A percentile compares a stretch with the other conserved stretches of the same genome.
phyloP scores from a whole-genome alignment of 1,140 invertebrate genomes.

The Drosophila sucinea region DNA sequence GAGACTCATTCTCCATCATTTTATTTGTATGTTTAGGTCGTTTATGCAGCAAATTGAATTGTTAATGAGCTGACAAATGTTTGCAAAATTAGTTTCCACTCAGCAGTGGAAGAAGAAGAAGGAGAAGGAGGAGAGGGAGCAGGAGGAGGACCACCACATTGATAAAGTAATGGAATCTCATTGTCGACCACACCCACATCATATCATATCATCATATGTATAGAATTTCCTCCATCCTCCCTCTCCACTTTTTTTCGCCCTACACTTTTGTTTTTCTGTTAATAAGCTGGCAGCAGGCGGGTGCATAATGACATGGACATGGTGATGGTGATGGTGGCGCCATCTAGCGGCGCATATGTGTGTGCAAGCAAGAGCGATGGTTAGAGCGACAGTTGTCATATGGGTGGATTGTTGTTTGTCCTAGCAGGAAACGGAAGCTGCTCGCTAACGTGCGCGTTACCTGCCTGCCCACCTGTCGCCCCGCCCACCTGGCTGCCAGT shows the following conservation, averaged over 20 bases:
- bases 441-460: slow-evolving; percentile 62
- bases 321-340: slow-evolving; percentile 12
- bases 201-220: neutral
- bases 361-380: slow-evolving; percentile 36
- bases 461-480: slow-evolving; percentile 6
- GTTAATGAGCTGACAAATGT: slow-evolving; percentile 78
- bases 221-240: neutral
- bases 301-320: slow-evolving; percentile 6
- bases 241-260: neutral
- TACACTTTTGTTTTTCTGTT: neutral
- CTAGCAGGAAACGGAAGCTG: slow-evolving; percentile 69
- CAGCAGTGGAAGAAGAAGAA: no score
- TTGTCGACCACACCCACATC: neutral
- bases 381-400: slow-evolving; percentile 70
- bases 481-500: slow-evolving; percentile 13
- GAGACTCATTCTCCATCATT: no score
- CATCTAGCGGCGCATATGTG: slow-evolving; percentile 52
- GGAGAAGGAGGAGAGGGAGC: neutral
- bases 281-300: slow-evolving; percentile 1
- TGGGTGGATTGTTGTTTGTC: slow-evolving; percentile 67
- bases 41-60: slow-evolving; percentile 80
- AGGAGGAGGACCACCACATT: neutral
- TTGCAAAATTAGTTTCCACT: slow-evolving; percentile 66
- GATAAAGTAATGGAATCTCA: slow-evolving; percentile 2
- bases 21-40: slow-evolving; percentile 72